Base-by-base conservation (phyloP, 2,797 vertebrate genomes). In the Halcyon chelicuti region DNA sequence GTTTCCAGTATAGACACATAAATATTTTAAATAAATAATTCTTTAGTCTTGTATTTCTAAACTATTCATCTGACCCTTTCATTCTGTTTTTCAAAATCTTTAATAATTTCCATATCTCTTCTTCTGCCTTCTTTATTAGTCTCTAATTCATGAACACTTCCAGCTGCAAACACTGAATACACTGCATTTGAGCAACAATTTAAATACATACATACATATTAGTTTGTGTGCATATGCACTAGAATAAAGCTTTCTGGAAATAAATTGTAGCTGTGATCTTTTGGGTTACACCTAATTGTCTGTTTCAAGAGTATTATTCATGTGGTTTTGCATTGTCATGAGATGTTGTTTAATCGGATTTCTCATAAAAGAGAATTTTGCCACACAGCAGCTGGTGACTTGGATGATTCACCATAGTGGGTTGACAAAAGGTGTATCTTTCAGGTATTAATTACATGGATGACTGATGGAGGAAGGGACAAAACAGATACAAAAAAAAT, bases 101-200 rank as follows among this genome's bases (percentile, higher is more conserved):
- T 61, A n/a, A 18, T 52, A 2, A 33, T 55, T 75, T 73, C 7
- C 4, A 26, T 4, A 22, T 21, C 3, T 72, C 22, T 68, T 78
- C 16, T 61, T 67, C 67, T 46, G 46, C 13, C 5, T 6, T 46
- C 15, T 37, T 74, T 51, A 62, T 15, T 84, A 31, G 7, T 54
- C 39, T 70, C 8, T 39, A 55, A 55, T 58, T 84, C 20, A 37
- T 46, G 1, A 74, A 62, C 2, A 23, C 4, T 67, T 91, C 12
- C 5, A 66, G 4, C 5, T 47, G 31, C 33, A 90, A 71, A 62
- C 5, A 60, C 3, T 20, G 26, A 76, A 67, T 55, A 60, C 23
- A n/a, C 7, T 39, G 5, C 33, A 39, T 72, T 67, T 62, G 44
- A 62, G 7, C 0, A 0, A 22, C 1, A 1, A 20, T 10, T 62